A percentile compares a stretch with the other conserved stretches of the same genome.
phyloP scores from a whole-genome alignment of 1,140 invertebrate species.

The Cyclargus thomasi region DNA sequence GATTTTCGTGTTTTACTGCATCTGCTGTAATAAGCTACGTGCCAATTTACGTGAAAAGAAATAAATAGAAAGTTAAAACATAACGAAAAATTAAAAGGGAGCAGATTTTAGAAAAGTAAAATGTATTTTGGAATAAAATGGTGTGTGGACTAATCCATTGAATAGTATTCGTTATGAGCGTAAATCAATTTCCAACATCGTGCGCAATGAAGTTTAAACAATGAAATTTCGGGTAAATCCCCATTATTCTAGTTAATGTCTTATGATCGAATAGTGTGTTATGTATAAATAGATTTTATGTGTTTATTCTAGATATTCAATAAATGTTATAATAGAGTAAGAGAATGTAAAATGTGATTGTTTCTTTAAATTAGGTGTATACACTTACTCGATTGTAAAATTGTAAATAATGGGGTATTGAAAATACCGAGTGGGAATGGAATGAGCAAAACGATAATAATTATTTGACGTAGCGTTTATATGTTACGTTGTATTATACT shows the following conservation, averaged over 20 bases:
- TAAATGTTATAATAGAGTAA: conserved; percentile 51
- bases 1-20: neutral
- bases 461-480: neutral
- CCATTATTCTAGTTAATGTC: conserved; percentile 39
- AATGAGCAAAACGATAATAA: conserved; percentile 3
- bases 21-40: conserved; percentile 23
- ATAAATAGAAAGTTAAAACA: conserved; percentile 17
- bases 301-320: conserved; percentile 55
- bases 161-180: conserved; percentile 5
- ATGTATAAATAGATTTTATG: conserved; percentile 64
- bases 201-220: conserved; percentile 46
- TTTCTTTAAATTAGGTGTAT: conserved; percentile 35
- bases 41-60: conserved; percentile 22
- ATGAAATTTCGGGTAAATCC: conserved; percentile 33
- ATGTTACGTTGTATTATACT: neutral
- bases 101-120: conserved; percentile 1
- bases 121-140: conserved; percentile 17
- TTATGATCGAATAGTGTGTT: conserved; percentile 62
- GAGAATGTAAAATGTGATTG: conserved; percentile 47
- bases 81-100: conserved; percentile 10
- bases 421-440: conserved; percentile 1
- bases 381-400: conserved; percentile 17
- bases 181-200: neutral
- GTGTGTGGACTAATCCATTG: conserved; percentile 12
- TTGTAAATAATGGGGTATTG: conserved; percentile 13